These are phyloP conservation scores for Herpetotheres cachinnans DNA, from an alignment of 2,113 vertebrate species.

Conservation along the genomic window DNA sequence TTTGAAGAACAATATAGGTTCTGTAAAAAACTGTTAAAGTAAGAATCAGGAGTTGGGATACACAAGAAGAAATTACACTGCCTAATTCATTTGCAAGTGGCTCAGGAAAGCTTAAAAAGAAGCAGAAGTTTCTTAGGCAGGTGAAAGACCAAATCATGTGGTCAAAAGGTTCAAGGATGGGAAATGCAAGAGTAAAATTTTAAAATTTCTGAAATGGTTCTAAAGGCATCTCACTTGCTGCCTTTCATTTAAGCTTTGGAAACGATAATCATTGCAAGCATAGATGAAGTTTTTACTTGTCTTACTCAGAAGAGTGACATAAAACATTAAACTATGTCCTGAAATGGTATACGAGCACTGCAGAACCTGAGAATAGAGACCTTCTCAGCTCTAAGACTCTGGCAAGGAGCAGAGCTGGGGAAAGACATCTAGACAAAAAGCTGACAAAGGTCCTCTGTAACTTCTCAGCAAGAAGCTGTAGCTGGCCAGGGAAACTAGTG, in stretches of 20 bases:
- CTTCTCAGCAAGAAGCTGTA: neutral
- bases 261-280: neutral
- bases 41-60: neutral
- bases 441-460: neutral
- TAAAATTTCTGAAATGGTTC: neutral
- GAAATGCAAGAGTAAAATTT: neutral
- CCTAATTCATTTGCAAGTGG: neutral
- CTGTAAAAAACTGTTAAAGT: neutral
- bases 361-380: neutral
- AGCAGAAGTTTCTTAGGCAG: neutral
- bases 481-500: neutral
- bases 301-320: neutral
- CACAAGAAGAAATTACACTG: neutral
- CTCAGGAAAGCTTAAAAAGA: neutral
- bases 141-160: neutral
- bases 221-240: neutral
- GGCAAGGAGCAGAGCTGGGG: neutral
- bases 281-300: neutral
- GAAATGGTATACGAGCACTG: neutral
- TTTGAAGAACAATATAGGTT: neutral
- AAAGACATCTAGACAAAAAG: neutral
- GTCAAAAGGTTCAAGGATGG: neutral
- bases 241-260: neutral
- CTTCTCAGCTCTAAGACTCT: neutral
- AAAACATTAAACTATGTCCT: neutral